phyloP scores from a whole-genome alignment of 2,113 vertebrate genomes.

The Saguinus imperator region DNA sequence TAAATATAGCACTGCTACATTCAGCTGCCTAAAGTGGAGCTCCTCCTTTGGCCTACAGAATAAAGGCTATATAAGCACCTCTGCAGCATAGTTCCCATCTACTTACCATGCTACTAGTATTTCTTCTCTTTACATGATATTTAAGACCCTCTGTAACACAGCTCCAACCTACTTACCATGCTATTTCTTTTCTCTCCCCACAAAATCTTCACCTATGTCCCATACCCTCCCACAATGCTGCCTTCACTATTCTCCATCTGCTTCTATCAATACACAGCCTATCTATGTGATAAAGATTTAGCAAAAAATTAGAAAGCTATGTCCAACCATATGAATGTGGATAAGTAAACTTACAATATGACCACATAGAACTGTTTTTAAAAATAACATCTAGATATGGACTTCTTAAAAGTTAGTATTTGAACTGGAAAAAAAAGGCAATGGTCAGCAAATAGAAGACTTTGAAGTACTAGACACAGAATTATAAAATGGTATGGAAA shows the following conservation, averaged over 20 bases:
- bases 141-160: background rate
- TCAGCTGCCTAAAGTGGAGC: background rate
- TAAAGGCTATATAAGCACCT: background rate
- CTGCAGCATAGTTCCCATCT: background rate
- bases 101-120: background rate
- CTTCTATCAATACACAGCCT: background rate
- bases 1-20: background rate
- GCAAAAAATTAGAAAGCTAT: background rate
- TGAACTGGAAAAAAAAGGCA: background rate
- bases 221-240: background rate
- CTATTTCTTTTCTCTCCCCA: background rate
- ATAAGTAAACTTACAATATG: background rate
- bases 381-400: background rate
- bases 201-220: background rate
- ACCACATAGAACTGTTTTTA: background rate
- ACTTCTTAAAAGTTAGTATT: background rate
- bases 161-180: background rate
- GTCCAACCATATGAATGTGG: background rate
- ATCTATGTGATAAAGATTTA: background rate
- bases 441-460: background rate
- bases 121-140: background rate
- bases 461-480: background rate
- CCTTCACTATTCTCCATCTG: background rate
- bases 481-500: conserved; percentile 14
- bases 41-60: background rate